Percentiles rank a stretch among this genome's conserved stretches.
phyloP scores from a whole-genome alignment of 2,113 vertebrate species.

The Pelecanus crispus region DNA sequence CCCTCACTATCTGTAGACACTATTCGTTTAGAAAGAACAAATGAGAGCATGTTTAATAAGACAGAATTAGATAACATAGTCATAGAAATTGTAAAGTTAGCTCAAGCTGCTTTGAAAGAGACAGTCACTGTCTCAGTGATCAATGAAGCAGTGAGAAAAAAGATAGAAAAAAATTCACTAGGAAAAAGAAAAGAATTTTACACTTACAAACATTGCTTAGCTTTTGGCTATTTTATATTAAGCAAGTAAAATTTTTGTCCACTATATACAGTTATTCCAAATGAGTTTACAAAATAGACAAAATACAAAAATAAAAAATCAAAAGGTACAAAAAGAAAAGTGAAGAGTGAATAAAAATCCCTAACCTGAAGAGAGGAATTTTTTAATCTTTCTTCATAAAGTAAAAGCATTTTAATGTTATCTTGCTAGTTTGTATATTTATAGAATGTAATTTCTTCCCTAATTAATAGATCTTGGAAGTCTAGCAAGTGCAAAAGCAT shows the following conservation, averaged over 20 bases:
- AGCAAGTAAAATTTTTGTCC: background rate
- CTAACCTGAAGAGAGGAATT: background rate
- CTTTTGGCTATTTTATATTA: background rate
- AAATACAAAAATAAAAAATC: background rate
- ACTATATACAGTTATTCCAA: background rate
- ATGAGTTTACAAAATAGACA: background rate
- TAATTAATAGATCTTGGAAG: background rate
- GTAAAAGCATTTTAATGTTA: background rate
- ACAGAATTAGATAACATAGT: background rate
- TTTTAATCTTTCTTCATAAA: background rate
- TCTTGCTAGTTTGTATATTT: background rate
- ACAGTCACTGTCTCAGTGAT: background rate
- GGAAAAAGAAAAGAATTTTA: background rate
- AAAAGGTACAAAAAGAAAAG: background rate
- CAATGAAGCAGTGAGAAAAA: background rate
- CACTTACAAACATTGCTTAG: background rate
- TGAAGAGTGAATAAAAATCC: background rate
- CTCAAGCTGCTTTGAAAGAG: background rate
- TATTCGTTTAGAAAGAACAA: conserved; percentile 8
- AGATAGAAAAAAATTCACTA: background rate
- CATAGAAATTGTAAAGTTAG: background rate
- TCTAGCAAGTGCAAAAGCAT: background rate
- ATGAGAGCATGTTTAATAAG: background rate
- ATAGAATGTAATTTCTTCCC: background rate
- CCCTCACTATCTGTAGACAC: background rate